Conservation (phyloP, 2,888 invertebrate genomes). For the Alviniconcha strummeri region DNA sequence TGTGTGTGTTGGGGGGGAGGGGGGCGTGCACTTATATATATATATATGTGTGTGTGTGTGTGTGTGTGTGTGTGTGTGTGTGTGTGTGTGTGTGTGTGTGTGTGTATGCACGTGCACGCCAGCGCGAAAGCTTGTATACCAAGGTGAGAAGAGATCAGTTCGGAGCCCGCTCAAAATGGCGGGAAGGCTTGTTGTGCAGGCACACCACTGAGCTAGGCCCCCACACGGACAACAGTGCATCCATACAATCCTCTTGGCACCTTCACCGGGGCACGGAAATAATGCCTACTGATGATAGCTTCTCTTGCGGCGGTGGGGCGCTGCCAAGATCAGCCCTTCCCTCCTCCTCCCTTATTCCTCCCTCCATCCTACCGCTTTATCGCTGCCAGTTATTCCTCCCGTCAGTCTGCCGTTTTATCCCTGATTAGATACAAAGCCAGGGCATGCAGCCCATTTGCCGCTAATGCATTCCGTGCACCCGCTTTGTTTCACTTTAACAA, state of each 20-base stretch:
- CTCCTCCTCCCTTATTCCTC: not conserved
- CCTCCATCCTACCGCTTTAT: not conserved
- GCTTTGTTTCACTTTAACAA: too few species aligned
- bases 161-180: not conserved
- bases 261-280: not conserved
- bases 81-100: constrained; percentile 22
- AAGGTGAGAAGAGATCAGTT: not conserved
- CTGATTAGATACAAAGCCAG: constrained; percentile 19
- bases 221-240: not conserved
- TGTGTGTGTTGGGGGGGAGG: too few species aligned
- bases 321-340: not conserved
- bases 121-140: not conserved
- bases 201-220: not conserved
- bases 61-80: constrained; percentile 22
- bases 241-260: not conserved
- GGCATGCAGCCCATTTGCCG: too few species aligned
- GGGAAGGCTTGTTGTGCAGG: not conserved
- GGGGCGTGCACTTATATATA: too few species aligned
- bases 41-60: not conserved
- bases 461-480: too few species aligned
- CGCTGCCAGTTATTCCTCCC: not conserved
- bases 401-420: not conserved
- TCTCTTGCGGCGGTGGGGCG: not conserved
- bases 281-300: not conserved
- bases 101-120: not conserved